Conservation (phyloP, 2,113 vertebrate genomes). For the Hemicordylus capensis region DNA sequence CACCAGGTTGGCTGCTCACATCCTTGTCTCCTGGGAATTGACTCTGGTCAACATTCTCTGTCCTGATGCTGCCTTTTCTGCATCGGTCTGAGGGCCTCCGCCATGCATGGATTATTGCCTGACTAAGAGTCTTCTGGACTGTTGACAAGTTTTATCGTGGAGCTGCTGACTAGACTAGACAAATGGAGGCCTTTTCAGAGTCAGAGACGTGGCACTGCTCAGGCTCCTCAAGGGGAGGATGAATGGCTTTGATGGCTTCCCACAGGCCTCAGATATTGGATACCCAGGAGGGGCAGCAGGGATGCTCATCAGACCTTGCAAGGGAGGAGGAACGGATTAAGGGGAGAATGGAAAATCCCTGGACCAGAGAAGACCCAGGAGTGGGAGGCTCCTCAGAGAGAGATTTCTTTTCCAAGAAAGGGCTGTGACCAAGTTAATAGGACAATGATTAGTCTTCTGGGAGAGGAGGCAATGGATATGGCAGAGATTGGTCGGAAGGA, state of each 20-base stretch:
- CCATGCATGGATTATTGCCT: not conserved
- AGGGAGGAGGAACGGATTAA: not conserved
- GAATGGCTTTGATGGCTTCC: slow-evolving; percentile 30
- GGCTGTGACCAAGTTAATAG: slow-evolving; percentile 44
- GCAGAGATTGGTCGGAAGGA: slow-evolving; percentile 21
- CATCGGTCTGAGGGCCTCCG: not conserved
- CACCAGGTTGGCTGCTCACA: not conserved
- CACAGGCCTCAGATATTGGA: accelerated
- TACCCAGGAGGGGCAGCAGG: slow-evolving; percentile 27
- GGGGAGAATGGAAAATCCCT: not conserved
- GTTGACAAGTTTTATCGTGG: slow-evolving; percentile 62
- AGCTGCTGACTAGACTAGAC: slow-evolving; percentile 58
- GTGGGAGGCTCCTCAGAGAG: slow-evolving; percentile 16
- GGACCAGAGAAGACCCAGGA: not conserved
- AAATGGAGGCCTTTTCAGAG: slow-evolving; percentile 38
- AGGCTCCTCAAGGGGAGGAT: slow-evolving; percentile 35
- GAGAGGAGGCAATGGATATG: slow-evolving; percentile 46
- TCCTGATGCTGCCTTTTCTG: not conserved
- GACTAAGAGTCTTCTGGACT: slow-evolving; percentile 12
- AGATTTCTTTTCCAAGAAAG: slow-evolving; percentile 48
- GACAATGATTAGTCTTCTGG: slow-evolving; percentile 41
- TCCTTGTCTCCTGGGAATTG: not conserved
- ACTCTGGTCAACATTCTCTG: not conserved
- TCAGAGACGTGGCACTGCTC: slow-evolving; percentile 12
- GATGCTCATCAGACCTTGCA: accelerated